These are phyloP conservation scores for Emydoidea blandingii DNA, from an alignment of 2,797 vertebrate genomes.

Conservation along the genomic window DNA sequence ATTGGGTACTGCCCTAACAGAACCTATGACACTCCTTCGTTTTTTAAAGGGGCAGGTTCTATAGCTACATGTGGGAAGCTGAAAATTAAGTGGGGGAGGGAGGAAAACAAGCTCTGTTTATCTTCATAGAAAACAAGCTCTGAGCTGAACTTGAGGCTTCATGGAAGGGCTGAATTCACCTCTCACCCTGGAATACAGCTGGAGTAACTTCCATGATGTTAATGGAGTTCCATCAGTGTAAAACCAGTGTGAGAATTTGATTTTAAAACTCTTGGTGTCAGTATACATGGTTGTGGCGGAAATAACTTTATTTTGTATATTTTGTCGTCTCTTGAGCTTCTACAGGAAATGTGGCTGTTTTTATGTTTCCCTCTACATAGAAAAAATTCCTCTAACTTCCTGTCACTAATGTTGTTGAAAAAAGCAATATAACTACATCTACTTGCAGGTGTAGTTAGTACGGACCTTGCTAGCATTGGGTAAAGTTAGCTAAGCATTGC, in stretches of 20 bases:
- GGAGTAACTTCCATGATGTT: background rate
- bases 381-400: background rate
- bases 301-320: background rate
- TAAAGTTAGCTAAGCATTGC: background rate
- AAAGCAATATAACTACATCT: background rate
- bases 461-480: background rate
- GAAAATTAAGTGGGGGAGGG: too few relatives aligned
- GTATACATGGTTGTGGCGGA: background rate
- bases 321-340: background rate
- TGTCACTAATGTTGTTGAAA: background rate
- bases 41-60: background rate
- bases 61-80: background rate
- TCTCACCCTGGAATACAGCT: background rate
- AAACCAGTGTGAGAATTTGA: background rate
- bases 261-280: background rate
- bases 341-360: background rate
- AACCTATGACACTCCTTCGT: background rate
- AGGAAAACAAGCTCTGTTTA: background rate
- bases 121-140: background rate
- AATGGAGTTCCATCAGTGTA: background rate
- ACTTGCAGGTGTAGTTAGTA: background rate
- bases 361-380: background rate
- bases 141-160: background rate
- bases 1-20: background rate
- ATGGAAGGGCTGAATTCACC: rapidly evolving